Evolutionary conservation across 2,113 vertebrate species (phyloP), one percentile per base, ranked within the genome.

Genomic region (Xiphias gladius): DNA sequence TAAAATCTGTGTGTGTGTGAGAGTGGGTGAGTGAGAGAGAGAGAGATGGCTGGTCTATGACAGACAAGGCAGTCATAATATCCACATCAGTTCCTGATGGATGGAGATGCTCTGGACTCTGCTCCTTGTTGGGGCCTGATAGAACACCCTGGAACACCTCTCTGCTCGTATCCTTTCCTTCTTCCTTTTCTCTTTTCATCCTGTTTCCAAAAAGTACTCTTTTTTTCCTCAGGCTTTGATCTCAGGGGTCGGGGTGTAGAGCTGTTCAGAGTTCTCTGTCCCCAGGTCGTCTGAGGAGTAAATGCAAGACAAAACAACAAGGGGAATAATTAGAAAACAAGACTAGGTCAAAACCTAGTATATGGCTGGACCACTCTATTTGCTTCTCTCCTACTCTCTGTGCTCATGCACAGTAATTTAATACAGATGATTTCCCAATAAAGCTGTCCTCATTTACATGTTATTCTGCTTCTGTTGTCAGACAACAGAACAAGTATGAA

Each of bases 261-360:
- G 92, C 46, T 94, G 89, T 90, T 99, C 98, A 30, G 97, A 95
- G 92, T 97, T 99, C 95, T 99, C 98, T 17, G 97, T 95, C 48
- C 95, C 92, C 87, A 99, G 94, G 74, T 99, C 98, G 95, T 99
- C 98, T 99, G 94, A 62, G 43, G 67, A 73, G 69, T n/a, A n/a
- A 72, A 69, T 1, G 41, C 1, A 17, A 62, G 13, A 39, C 20
- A 57, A 32, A 26, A 37, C 73, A 3, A 3, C 13, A 78, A 35
- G 6, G 3, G 6, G 6, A 35, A 35, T n/a, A 35, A 35, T 35
- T 35, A 4, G 32, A 35, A 6, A 35, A 35, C 32, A 35, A 6
- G 32, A 35, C 32, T 6, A 35, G 32, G 32, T 35, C 32, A 35
- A 3, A 35, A 3, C 6, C 32, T 35, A 35, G 32, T 35, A 35